Evolutionary conservation across 2,888 invertebrate genomes (phyloP), one percentile per base, ranked within the genome.

Genomic region (Nineta flava): DNA sequence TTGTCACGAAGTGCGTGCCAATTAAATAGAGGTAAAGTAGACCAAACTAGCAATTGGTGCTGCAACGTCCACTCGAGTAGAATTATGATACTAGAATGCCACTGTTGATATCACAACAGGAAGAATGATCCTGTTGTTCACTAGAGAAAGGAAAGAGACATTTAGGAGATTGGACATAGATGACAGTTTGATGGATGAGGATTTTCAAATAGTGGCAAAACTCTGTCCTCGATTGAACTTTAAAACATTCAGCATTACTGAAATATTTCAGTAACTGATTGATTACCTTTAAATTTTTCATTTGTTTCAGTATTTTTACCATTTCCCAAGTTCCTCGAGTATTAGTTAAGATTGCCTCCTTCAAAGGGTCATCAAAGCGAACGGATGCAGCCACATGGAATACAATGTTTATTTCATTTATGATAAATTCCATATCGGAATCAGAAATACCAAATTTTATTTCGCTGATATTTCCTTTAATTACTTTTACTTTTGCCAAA

Each of bases 321-420:
- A 80, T 58, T 58, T 83, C 79, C 38, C 75, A 69, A 0, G 83
- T 79, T 0, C 82, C 81, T 47, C 77, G 67, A 0, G 79, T 73
- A 52, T 86, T 86, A 54, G 77, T 57, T 3, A 77, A 63, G 1
- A 78, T 70, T 0, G 85, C 81, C 35, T 69, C 71, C 53, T 74
- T 76, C 3, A 93, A 62, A 0, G 77, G 71, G 60, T 92, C 91
- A 57, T 91, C 85, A 60, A 93, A 93, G 56, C 84, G 77, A 2
- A 88, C 83, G 46, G 84, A 84, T 1, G 88, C 88, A 2, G 88
- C 88, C 3, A 79, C 79, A 59, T 88, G 87, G 60, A 81, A 83
- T 2, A 88, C 51, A 10, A 57, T 47, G 6, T 53, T 52, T 9
- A 58, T 54, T 17, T 49, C 50, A 13, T 54, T 52, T 15, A 51